Percentiles rank a stretch among this genome's conserved stretches.
These are phyloP conservation scores for Acanthoscelides obtectus DNA, from an alignment of 2,888 invertebrate species.

Conservation along the genomic window DNA sequence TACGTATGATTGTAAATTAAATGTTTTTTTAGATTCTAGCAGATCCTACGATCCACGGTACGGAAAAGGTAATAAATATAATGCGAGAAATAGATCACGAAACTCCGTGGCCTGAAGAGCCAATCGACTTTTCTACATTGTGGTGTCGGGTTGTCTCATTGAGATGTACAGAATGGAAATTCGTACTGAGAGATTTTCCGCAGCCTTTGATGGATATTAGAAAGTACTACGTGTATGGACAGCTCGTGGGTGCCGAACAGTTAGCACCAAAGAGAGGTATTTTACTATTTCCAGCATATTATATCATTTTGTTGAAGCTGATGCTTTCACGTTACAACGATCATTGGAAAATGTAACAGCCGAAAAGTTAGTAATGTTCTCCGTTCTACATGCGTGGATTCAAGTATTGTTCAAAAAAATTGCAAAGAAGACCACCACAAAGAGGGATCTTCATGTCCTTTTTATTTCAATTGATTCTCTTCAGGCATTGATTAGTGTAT, in stretches of 20 bases:
- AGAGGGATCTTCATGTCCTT: too few species aligned
- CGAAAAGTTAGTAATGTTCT: too few species aligned
- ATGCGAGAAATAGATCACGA: constrained; percentile 83
- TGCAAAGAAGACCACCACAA: too few species aligned
- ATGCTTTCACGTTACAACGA: too few species aligned
- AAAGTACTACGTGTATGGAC: constrained; percentile 83
- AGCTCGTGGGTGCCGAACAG: constrained; percentile 86
- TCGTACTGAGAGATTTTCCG: constrained; percentile 90
- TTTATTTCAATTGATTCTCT: too few species aligned
- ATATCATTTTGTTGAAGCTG: neutral
- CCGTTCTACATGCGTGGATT: too few species aligned
- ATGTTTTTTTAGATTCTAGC: constrained; percentile 57
- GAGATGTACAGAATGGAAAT: constrained; percentile 79
- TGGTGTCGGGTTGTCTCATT: constrained; percentile 89
- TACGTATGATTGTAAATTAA: too few species aligned
- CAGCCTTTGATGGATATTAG: constrained; percentile 85
- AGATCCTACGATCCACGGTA: constrained; percentile 82
- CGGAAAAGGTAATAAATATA: constrained; percentile 64
- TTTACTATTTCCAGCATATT: constrained; percentile 52
- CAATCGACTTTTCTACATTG: constrained; percentile 80
- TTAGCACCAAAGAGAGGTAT: constrained; percentile 56
- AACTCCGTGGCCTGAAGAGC: constrained; percentile 89
- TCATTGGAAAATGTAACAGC: too few species aligned
- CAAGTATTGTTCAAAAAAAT: too few species aligned
- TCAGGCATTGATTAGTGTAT: too few species aligned